phyloP scores from a whole-genome alignment of 2,797 vertebrate genomes.

The Iguana delicatissima region DNA sequence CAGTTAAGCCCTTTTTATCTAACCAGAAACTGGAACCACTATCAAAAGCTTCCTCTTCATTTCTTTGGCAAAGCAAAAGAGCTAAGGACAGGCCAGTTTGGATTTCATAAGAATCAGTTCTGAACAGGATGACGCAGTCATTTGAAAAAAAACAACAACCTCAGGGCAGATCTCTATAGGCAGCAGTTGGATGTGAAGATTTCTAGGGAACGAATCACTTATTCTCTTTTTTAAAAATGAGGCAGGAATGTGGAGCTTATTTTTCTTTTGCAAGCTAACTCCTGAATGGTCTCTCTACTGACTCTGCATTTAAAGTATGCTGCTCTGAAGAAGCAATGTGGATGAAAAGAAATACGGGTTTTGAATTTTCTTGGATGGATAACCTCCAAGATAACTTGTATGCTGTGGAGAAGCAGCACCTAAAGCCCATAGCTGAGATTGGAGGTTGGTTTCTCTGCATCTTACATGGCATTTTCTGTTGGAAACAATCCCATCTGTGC shows the following conservation, averaged over 20 bases:
- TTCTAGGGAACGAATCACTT: background rate
- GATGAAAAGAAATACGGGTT: constrained; percentile 16
- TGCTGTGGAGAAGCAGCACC: constrained; percentile 6
- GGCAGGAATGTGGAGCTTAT: background rate
- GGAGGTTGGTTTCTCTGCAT: constrained; percentile 51
- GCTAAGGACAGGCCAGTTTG: background rate
- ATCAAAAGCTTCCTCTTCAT: background rate
- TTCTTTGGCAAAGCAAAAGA: background rate
- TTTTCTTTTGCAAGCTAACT: fast-evolving
- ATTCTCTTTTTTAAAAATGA: constrained; percentile 16
- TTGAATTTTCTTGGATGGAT: background rate
- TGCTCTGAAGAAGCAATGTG: background rate
- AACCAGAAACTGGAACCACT: background rate
- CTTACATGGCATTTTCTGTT: constrained; percentile 40
- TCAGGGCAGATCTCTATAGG: background rate
- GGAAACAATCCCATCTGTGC: constrained; percentile 63
- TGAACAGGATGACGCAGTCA: background rate
- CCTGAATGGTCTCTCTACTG: background rate
- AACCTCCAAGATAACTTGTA: constrained; percentile 36
- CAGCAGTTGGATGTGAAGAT: background rate
- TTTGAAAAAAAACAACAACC: background rate
- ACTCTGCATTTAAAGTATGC: background rate
- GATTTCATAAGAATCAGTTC: background rate
- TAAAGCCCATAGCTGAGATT: constrained; percentile 22
- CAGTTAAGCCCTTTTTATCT: background rate